phyloP scores from a whole-genome alignment of 2,113 vertebrate species.

The Rattus norvegicus region GRCr8 NC_086020.1:82045001-82045500 shows the following conservation, averaged over 20 bases:
- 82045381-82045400: background rate
- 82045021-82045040: background rate
- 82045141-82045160: background rate
- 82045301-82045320: background rate
- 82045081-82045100: background rate
- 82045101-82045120: background rate
- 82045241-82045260: background rate
- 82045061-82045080: background rate
- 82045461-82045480: background rate
- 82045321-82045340: background rate
- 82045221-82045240: background rate
- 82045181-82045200: background rate
- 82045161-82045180: background rate
- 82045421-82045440: background rate
- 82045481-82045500: background rate
- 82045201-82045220: background rate
- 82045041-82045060: background rate
- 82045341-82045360: background rate
- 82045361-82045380: background rate
- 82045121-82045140: background rate
- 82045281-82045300: too few relatives aligned
- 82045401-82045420: background rate
- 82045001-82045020: too few relatives aligned
- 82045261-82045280: background rate
- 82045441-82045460: background rate